Conservation (phyloP, 2,113 vertebrate species). For the Melospiza melodia region DNA sequence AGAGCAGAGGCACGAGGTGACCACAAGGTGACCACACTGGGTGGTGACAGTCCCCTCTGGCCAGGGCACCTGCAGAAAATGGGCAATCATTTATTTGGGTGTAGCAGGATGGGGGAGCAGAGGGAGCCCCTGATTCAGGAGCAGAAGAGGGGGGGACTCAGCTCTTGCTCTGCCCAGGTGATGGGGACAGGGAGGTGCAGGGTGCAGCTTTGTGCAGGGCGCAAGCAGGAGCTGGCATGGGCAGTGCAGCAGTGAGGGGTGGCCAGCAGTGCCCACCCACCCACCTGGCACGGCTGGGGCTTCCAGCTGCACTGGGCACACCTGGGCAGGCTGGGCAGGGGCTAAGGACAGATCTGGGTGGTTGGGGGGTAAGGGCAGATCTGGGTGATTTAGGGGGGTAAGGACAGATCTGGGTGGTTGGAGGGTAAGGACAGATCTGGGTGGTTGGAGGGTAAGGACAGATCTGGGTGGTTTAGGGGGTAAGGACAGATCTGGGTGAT, state of each 20-base stretch:
- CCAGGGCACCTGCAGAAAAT: background rate
- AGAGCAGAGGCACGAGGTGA: background rate
- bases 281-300: background rate
- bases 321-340: background rate
- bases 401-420: too few species aligned
- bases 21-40: accelerated
- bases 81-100: background rate
- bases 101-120: background rate
- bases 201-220: background rate
- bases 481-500: too few species aligned
- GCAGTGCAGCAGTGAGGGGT: background rate
- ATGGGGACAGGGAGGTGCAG: background rate
- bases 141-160: background rate
- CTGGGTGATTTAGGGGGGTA: background rate
- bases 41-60: background rate
- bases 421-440: too few species aligned
- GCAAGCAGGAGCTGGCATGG: background rate
- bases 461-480: too few species aligned
- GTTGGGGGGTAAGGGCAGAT: background rate
- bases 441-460: too few species aligned
- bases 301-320: background rate
- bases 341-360: background rate
- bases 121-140: background rate
- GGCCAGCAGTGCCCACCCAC: accelerated
- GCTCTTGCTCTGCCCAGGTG: background rate